Evolutionary conservation across 1,140 invertebrate genomes (phyloP).

Genomic region (Reticulitermes speratus): DNA sequence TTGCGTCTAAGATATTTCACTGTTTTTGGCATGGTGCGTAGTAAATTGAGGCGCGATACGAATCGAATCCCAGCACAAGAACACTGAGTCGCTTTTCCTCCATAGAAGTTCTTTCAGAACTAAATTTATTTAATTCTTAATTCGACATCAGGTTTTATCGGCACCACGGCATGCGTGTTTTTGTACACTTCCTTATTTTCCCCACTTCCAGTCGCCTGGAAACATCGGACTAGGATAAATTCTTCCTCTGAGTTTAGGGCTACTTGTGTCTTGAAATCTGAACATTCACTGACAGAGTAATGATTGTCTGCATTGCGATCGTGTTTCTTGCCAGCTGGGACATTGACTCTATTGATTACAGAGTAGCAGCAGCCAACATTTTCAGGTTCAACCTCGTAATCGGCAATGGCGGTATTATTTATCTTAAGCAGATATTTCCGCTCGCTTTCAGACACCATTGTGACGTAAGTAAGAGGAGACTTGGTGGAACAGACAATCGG

Average conservation of each 20-base stretch:
- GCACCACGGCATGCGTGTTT: slow-evolving; percentile 12
- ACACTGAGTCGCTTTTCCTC: neutral
- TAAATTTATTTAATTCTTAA: neutral
- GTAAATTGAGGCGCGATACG: slow-evolving; percentile 22
- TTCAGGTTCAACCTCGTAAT: neutral
- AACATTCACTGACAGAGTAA: neutral
- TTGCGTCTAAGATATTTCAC: neutral
- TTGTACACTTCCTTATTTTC: neutral
- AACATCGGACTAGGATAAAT: slow-evolving; percentile 18
- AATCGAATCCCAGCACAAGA: slow-evolving; percentile 21
- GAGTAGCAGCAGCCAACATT: neutral
- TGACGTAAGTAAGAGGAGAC: neutral
- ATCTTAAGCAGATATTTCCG: neutral
- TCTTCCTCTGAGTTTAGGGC: neutral
- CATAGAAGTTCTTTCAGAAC: no score
- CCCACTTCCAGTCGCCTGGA: neutral
- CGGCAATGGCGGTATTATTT: neutral
- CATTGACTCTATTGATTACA: neutral
- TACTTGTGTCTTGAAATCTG: neutral
- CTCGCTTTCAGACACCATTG: neutral
- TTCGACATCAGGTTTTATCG: neutral
- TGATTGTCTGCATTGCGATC: neutral
- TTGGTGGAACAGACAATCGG: neutral
- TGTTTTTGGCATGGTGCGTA: slow-evolving; percentile 25
- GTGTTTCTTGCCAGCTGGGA: neutral